Evolutionary conservation across 2,797 vertebrate species (phyloP), one percentile per base, ranked within the genome.

Genomic region (Cynopterus sphinx): DNA sequence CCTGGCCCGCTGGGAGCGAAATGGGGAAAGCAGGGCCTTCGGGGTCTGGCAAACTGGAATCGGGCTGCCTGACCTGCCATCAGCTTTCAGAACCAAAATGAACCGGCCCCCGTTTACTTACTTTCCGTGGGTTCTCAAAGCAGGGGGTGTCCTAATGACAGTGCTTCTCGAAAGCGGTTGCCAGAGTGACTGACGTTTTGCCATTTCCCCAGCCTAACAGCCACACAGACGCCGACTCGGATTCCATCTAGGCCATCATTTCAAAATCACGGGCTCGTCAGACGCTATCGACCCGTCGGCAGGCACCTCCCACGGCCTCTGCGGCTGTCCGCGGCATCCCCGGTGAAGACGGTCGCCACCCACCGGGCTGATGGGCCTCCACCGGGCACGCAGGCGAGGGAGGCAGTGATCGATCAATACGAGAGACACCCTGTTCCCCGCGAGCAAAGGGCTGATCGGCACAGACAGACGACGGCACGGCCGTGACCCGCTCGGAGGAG

Each of bases 321-420:
- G 86, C 11, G 10, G 9, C 24, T 49, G 5, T 49, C 57, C 33
- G 33, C 33, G 46, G 17, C 31, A 10, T 28, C 59, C 24, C 28
- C 33, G 17, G 0, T 1, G 26, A 90, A 26, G 81, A 19, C 0
- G 3, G 33, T 15, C 26, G 36, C 55, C 22, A n/a, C 17, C 65
- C 43, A 28, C 39, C 0, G 0, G 9, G 81, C 49, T 16, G 0
- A 9, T 0, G 31, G 70, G 57, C 79, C 43, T 31, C 2, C 13
- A 2, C 9, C 51, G 71, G 87, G 67, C 10, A 10, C 28, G 28
- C 0, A 0, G 61, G 15, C 43, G 1, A 39, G 6, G 51, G 33
- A 19, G 9, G 24, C 1, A 4, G 39, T 11, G 28, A 65, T 16
- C 49, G 24, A 55, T 46, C 61, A 43, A 4, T 33, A 36, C 15